Conservation (phyloP, 2,113 vertebrate species). For the Rhinopomastus cyanomelas region DNA sequence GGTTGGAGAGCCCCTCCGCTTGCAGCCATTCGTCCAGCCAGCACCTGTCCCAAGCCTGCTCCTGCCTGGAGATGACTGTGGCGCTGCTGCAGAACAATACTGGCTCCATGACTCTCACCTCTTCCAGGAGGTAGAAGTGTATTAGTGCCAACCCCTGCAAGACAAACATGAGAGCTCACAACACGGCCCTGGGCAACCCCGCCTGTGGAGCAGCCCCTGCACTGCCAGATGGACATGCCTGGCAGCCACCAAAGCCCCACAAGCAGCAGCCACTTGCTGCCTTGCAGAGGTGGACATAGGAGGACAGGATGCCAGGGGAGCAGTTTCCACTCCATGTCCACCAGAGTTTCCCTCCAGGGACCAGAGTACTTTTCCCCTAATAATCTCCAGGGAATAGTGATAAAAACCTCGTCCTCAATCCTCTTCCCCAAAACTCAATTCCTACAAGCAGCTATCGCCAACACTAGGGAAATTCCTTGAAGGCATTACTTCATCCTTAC, state of each 20-base stretch:
- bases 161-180: not conserved
- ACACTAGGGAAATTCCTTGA: not conserved
- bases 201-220: fast-evolving
- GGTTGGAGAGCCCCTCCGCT: not conserved
- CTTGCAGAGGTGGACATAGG: fast-evolving
- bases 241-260: fast-evolving
- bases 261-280: fast-evolving
- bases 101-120: not conserved
- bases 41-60: not conserved
- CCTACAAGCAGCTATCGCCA: not conserved
- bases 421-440: not conserved
- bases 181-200: not conserved
- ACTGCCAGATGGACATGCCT: fast-evolving
- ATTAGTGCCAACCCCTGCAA: slow-evolving; percentile 53
- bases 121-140: slow-evolving; percentile 67
- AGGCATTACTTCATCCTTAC: slow-evolving; percentile 18
- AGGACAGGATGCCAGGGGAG: not conserved
- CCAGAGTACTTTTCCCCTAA: not conserved
- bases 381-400: not conserved
- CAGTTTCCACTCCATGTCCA: fast-evolving
- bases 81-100: not conserved
- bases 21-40: fast-evolving
- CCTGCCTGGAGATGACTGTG: not conserved
- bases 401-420: not conserved
- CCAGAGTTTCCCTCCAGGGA: not conserved